These are phyloP conservation scores for Paracanthobrama guichenoti DNA, from an alignment of 2,113 vertebrate species.

Conservation along the genomic window DNA sequence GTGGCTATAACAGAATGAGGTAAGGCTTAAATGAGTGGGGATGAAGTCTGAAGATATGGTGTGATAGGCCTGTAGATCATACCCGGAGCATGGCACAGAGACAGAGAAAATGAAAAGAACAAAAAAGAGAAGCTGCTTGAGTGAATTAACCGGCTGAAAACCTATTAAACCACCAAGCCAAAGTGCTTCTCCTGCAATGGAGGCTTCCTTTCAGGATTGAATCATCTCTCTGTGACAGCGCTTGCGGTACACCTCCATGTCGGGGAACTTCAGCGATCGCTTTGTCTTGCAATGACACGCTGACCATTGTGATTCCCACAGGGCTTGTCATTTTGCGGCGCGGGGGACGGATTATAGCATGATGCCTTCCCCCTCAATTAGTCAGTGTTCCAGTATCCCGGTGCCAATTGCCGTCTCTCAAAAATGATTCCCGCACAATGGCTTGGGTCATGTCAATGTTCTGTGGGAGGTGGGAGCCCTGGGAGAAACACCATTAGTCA, in stretches of 20 bases:
- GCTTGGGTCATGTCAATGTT: conserved; percentile 26
- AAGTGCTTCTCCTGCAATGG: neutral
- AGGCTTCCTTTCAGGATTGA: conserved; percentile 30
- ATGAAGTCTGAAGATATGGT: conserved; percentile 12
- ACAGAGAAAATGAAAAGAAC: conserved; percentile 6
- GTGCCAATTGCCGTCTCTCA: conserved; percentile 38
- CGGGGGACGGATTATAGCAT: conserved; percentile 13
- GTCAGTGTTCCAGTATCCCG: conserved; percentile 19
- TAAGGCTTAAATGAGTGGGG: neutral
- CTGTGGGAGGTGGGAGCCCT: conserved; percentile 24
- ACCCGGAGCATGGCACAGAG: neutral
- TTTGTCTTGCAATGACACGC: conserved; percentile 43
- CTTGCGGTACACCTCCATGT: neutral
- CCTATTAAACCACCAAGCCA: conserved; percentile 37
- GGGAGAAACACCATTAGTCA: conserved; percentile 46
- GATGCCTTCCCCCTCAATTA: conserved; percentile 39
- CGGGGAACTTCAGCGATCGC: conserved; percentile 5
- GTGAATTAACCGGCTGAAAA: conserved; percentile 45
- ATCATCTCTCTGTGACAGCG: conserved; percentile 25
- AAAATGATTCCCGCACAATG: conserved; percentile 28
- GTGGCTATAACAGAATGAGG: conserved; percentile 2
- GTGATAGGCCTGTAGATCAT: conserved; percentile 26
- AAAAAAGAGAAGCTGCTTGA: conserved; percentile 17
- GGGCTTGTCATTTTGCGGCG: conserved; percentile 37
- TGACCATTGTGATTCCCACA: conserved; percentile 46